Base-by-base conservation (phyloP, 2,797 vertebrate genomes). In the Pterois miles region DNA sequence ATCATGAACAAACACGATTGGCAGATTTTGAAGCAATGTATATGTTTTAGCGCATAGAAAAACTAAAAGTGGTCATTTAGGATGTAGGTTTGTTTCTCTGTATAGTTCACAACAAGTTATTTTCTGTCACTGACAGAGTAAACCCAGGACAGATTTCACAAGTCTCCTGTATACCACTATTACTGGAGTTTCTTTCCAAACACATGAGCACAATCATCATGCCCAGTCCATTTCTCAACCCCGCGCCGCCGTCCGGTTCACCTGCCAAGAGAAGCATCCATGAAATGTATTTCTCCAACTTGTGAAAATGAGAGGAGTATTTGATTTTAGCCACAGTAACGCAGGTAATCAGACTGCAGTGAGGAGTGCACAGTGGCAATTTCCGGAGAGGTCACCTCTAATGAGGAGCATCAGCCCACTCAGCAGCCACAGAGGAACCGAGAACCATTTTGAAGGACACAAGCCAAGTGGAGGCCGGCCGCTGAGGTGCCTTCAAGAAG, bases 371-470 rank as follows among this genome's bases (percentile, higher is more conserved):
- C 73, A 58, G 53, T 16, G 27, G 81, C 89, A 89, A 91, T 93
- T 92, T 94, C 89, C 80, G 43, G 84, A 94, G 93, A 94, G 92
- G 92, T 94, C 86, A 92, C 87, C 80, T 79, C 88, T 94, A 93
- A 93, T 93, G 92, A 92, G 84, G 83, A 89, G 86, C 82, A 91
- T 92, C 86, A 89, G 82, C 90, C 83, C 82, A 74, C 86, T 91
- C 80, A 80, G 76, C 75, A 69, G 85, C 88, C 89, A 70, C 88
- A 79, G 81, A 91, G 70, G 76, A 84, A 80, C 72, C 59, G 53
- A 82, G 76, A 87, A 89, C 74, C 85, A 83, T 90, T 94, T 88
- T 92, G 86, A 85, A 89, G 86, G 67, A 63, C 87, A 76, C 20
- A 53, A 81, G 81, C 43, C 71, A 52, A 84, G 75, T 66, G 58